Evolutionary conservation across 2,888 invertebrate genomes (phyloP).

Genomic region (Amphipyra berbera): DNA sequence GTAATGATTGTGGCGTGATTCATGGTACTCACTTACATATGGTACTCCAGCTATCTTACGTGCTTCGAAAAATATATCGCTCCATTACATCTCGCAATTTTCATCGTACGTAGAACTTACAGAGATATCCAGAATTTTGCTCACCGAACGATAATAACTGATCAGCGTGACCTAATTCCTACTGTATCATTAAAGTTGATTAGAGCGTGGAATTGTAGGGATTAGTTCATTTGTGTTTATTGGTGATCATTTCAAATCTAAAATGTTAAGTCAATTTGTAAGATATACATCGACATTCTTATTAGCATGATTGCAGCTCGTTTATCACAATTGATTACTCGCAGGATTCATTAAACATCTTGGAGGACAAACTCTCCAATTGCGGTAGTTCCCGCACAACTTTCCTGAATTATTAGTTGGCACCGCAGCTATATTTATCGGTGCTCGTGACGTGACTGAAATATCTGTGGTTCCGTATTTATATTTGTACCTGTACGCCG

Average conservation of each 20-base stretch:
- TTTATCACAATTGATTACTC: conserved; percentile 46
- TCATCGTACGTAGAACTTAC: conserved; percentile 37
- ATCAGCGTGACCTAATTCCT: conserved; percentile 41
- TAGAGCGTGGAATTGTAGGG: conserved; percentile 17
- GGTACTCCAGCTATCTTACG: conserved; percentile 53
- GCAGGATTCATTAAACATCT: conserved; percentile 52
- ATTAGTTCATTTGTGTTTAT: conserved; percentile 4
- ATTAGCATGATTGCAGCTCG: conserved; percentile 14
- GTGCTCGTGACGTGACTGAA: conserved; percentile 68
- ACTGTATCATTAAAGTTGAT: conserved; percentile 35
- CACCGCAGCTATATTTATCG: conserved; percentile 69
- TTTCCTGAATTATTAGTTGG: conserved; percentile 69
- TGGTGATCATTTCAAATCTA: too few species aligned
- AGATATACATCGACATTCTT: background rate
- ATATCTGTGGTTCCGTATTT: conserved; percentile 62
- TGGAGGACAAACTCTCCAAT: conserved; percentile 61
- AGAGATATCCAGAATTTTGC: conserved; percentile 31
- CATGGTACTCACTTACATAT: conserved; percentile 38
- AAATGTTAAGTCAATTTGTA: too few species aligned
- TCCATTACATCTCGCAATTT: conserved; percentile 49
- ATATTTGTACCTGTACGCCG: conserved; percentile 46
- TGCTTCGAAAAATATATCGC: conserved; percentile 55
- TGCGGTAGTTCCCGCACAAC: conserved; percentile 64
- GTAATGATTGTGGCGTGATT: conserved; percentile 44
- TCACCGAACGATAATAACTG: conserved; percentile 35